A percentile compares a stretch with the other conserved stretches of the same genome.
These are phyloP conservation scores for Itoplectis maculator DNA, from an alignment of 2,888 invertebrate species.

Conservation along the genomic window DNA sequence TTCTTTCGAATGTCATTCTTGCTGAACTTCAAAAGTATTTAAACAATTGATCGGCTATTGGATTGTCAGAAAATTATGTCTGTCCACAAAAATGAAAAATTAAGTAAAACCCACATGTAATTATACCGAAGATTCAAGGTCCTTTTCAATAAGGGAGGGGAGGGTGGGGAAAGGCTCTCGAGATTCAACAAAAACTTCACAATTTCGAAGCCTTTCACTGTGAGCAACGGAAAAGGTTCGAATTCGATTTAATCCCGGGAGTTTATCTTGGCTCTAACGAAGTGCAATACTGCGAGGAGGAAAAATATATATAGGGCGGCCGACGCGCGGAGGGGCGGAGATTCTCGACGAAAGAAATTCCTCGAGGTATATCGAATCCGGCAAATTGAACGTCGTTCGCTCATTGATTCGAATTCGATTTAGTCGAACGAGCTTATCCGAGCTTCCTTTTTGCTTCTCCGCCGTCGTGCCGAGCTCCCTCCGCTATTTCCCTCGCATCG, in stretches of 20 bases:
- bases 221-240: background rate
- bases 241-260: constrained; percentile 20
- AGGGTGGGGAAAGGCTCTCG: background rate
- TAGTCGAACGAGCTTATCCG: constrained; percentile 21
- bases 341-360: constrained; percentile 18
- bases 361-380: constrained; percentile 6
- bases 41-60: background rate
- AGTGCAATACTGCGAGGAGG: background rate
- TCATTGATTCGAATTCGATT: constrained; percentile 31
- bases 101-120: background rate
- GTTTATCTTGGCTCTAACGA: background rate
- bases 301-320: background rate
- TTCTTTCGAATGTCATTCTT: background rate
- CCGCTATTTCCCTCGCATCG: background rate
- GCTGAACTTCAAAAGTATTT: background rate
- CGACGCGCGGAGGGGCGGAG: background rate
- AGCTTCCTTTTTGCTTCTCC: background rate
- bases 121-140: background rate
- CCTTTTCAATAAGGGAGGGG: background rate
- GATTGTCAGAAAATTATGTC: too few species aligned
- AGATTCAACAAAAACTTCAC: constrained; percentile 8
- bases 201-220: background rate
- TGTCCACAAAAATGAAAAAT: background rate
- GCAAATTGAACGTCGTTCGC: constrained; percentile 27
- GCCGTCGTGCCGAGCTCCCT: background rate